Evolutionary conservation across 2,113 vertebrate species (phyloP), one percentile per base, ranked within the genome.

Genomic region (Megaptera novaeangliae): DNA sequence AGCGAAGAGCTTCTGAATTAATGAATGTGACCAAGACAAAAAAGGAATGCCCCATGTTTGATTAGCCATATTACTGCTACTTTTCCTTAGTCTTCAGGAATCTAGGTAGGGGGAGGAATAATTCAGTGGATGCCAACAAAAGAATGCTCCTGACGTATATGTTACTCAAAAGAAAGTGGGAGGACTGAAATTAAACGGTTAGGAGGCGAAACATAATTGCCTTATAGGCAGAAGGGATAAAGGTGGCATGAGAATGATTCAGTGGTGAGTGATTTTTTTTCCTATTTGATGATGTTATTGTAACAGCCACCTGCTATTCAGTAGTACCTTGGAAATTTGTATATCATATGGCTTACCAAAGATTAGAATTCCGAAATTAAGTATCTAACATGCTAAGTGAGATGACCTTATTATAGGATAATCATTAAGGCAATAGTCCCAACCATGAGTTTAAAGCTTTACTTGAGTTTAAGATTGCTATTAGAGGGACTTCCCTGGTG

Each of bases 341-440:
- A 52, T 81, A 23, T 39, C n/a, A 27, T 29, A 27, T 44, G 59
- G 41, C 36, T 89, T 80, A 52, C 46, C 39, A 44, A 96, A 69
- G 89, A 90, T 0, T 66, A 77, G 93, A 96, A 97, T 94, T 97
- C 59, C 68, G 52, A 78, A 96, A 80, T 97, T 27, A 93, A 93
- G 59, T 63, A n/a, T 49, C 34, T 85, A 81, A 44, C 25, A 46
- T 49, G 34, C 36, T 44, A 68, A 82, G 49, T 25, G n/a, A 36
- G 77, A 34, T 18, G 52, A 52, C 27, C 66, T 93, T 85, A 72
- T 64, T 68, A 36, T 10, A 83, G 89, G 44, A 69, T 46, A 69
- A 84, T 34, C 41, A 78, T 80, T 66, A 93, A 93, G 27, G 29
- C 89, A 80, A 64, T 6, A 39, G 6, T 72, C 5, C 4, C 23